Conservation (phyloP, 2,797 vertebrate genomes). For the Manis crassicaudata region DNA sequence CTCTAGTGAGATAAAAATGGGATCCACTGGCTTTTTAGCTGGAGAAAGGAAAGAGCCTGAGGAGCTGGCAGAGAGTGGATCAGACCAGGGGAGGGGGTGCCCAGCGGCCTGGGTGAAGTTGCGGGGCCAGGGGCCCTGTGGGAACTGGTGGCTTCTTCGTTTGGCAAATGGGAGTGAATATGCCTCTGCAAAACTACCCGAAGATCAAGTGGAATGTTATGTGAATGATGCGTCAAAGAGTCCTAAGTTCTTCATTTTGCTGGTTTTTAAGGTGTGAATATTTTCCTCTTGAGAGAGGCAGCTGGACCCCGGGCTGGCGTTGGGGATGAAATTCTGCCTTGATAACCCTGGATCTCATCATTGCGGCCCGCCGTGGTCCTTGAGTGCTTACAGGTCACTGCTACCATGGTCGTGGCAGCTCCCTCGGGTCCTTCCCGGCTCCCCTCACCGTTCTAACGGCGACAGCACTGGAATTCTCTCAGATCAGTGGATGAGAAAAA, state of each 20-base stretch:
- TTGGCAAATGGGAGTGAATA: neutral
- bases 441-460: neutral
- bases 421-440: neutral
- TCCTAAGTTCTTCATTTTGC: neutral
- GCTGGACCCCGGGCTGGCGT: neutral
- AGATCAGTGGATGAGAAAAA: neutral
- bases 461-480: too few relatives aligned
- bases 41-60: neutral
- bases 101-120: rapidly evolving
- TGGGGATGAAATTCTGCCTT: neutral
- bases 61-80: neutral
- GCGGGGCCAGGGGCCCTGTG: rapidly evolving
- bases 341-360: neutral
- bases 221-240: too few relatives aligned
- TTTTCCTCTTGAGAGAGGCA: neutral
- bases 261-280: neutral
- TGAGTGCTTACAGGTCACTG: rapidly evolving
- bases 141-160: neutral
- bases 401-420: rapidly evolving
- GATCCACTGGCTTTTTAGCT: neutral
- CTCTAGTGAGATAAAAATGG: too few relatives aligned
- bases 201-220: neutral
- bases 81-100: rapidly evolving
- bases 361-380: rapidly evolving
- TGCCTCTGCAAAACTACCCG: neutral